Percentiles rank a stretch among this genome's conserved stretches.
Evolutionary conservation across 2,888 invertebrate species (phyloP).

Genomic region (Nomada ruficornis): DNA sequence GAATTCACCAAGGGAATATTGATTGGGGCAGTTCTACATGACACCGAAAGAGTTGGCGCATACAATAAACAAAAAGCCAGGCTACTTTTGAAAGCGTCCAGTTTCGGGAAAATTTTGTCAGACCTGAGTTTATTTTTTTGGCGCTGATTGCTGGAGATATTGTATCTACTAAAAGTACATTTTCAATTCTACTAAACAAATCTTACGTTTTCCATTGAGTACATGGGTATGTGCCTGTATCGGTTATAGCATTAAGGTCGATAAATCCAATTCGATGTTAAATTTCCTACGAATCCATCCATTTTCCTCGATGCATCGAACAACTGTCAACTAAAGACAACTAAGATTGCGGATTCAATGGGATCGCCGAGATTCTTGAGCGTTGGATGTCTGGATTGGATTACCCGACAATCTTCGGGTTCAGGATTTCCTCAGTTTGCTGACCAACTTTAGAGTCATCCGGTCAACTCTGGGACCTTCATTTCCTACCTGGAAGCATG

Average conservation of each 20-base stretch:
- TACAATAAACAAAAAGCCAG: slow-evolving; percentile 40
- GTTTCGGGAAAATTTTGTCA: slow-evolving; percentile 4
- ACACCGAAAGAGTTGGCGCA: slow-evolving; percentile 44
- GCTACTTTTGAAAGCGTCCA: slow-evolving; percentile 1
- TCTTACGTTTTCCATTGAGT: too few species aligned
- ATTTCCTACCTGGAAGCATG: slow-evolving; percentile 48
- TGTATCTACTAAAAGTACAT: too few species aligned
- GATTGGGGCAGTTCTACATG: slow-evolving; percentile 46
- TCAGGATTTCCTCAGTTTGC: slow-evolving; percentile 60
- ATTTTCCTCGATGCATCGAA: background rate
- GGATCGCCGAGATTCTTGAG: background rate
- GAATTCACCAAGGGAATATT: slow-evolving; percentile 40
- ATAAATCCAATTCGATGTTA: too few species aligned
- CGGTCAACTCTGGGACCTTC: slow-evolving; percentile 50
- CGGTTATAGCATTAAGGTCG: too few species aligned
- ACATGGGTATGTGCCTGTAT: too few species aligned
- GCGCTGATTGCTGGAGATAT: too few species aligned
- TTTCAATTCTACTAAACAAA: too few species aligned
- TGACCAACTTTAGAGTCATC: slow-evolving; percentile 58
- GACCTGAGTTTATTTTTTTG: too few species aligned
- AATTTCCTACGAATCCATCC: too few species aligned
- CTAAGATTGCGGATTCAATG: slow-evolving; percentile 14
- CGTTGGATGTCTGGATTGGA: slow-evolving; percentile 39
- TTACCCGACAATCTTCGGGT: slow-evolving; percentile 58
- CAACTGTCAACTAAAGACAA: background rate